These are phyloP conservation scores for Leptoclinus maculatus DNA, from an alignment of 2,797 vertebrate species.

Conservation along the genomic window DNA sequence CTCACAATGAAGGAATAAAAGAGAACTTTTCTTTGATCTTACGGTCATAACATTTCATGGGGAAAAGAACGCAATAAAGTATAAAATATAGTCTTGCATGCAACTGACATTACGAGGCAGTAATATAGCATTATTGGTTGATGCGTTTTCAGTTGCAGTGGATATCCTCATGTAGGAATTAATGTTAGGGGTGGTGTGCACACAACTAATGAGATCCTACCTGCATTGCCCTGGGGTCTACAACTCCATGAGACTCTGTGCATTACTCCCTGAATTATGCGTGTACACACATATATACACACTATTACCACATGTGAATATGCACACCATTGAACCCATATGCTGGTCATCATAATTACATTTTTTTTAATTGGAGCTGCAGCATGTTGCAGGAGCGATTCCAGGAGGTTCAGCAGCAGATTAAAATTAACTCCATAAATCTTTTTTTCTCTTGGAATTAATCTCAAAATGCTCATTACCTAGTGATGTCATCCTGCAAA, in stretches of 20 bases:
- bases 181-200: constrained; percentile 22
- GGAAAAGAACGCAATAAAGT: neutral
- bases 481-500: neutral
- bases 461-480: constrained; percentile 28
- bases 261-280: constrained; percentile 31
- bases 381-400: constrained; percentile 40
- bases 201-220: constrained; percentile 55
- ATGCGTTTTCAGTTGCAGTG: constrained; percentile 22
- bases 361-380: constrained; percentile 54
- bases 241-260: constrained; percentile 1
- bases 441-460: constrained; percentile 16
- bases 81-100: neutral
- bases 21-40: too few species aligned
- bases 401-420: constrained; percentile 21
- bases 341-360: constrained; percentile 55
- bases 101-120: constrained; percentile 4
- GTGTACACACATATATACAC: neutral
- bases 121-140: constrained; percentile 21
- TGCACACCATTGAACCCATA: constrained; percentile 34
- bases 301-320: constrained; percentile 3
- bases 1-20: neutral
- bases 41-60: neutral
- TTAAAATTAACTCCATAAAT: constrained; percentile 61
- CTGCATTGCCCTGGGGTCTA: constrained; percentile 34
- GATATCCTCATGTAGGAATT: constrained; percentile 15